Conservation (phyloP, 2,797 vertebrate species). For the Melanotaenia nigrans region DNA sequence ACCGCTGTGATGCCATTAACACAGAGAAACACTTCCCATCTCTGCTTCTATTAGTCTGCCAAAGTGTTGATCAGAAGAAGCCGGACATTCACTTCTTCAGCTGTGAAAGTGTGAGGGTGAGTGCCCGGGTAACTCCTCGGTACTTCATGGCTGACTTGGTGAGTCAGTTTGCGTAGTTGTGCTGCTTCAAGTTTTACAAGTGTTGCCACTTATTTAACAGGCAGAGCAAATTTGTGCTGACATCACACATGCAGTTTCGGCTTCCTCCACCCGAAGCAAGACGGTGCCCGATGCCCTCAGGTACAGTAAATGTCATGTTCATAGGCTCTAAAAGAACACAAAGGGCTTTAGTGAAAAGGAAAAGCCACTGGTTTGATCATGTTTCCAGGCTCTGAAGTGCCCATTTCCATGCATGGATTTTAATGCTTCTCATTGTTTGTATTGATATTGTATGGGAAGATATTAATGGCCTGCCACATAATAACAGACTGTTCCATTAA, state of each 20-base stretch:
- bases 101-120: slow-evolving; percentile 76
- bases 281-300: slow-evolving; percentile 72
- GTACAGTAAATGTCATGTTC: slow-evolving; percentile 62
- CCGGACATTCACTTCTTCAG: slow-evolving; percentile 89
- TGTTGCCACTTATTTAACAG: slow-evolving; percentile 69
- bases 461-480: not conserved
- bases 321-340: not conserved
- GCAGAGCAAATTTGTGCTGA: slow-evolving; percentile 84
- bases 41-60: slow-evolving; percentile 86
- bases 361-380: not conserved
- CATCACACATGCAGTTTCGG: slow-evolving; percentile 79
- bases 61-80: slow-evolving; percentile 77
- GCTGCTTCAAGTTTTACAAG: slow-evolving; percentile 43
- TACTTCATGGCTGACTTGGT: not conserved
- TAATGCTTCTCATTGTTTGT: slow-evolving; percentile 1
- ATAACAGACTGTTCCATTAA: not conserved
- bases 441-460: not conserved
- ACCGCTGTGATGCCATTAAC: slow-evolving; percentile 82
- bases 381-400: not conserved
- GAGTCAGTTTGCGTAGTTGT: not conserved
- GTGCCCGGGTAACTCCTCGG: not conserved
- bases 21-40: slow-evolving; percentile 74
- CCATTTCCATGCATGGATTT: not conserved
- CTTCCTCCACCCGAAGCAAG: slow-evolving; percentile 61
- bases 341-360: not conserved